Percentiles rank a stretch among this genome's conserved stretches.
Conservation (phyloP, 1,140 invertebrate genomes). For the Leguminivora glycinivorella region DNA sequence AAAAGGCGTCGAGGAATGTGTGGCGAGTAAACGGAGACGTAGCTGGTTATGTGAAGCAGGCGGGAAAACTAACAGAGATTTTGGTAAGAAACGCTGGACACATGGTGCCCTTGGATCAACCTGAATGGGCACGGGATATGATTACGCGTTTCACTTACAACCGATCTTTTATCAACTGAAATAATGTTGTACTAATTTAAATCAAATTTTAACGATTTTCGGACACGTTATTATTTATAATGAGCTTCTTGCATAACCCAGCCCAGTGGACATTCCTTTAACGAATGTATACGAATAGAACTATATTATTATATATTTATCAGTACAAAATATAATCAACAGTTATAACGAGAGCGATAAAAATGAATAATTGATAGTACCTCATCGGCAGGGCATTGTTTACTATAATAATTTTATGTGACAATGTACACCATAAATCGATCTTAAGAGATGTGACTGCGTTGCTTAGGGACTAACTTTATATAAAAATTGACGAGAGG, state of each 20-base stretch:
- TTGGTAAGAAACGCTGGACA: conserved; percentile 87
- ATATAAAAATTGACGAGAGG: background rate
- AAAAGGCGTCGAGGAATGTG: conserved; percentile 77
- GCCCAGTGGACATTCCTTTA: too few relatives aligned
- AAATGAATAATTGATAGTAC: too few relatives aligned
- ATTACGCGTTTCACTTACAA: background rate
- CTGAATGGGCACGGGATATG: conserved; percentile 44
- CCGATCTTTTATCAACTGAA: background rate
- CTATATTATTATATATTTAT: too few relatives aligned
- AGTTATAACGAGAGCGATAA: too few relatives aligned
- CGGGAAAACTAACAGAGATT: conserved; percentile 85
- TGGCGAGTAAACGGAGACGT: conserved; percentile 83
- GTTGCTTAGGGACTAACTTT: background rate
- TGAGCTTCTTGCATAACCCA: too few relatives aligned
- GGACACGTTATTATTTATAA: too few relatives aligned
- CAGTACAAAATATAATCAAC: too few relatives aligned
- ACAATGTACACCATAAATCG: background rate
- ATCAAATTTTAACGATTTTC: too few relatives aligned
- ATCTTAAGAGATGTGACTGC: background rate
- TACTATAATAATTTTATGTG: background rate
- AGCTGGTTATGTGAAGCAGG: conserved; percentile 84
- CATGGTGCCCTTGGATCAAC: conserved; percentile 87
- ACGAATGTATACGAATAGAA: too few relatives aligned
- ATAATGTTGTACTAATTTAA: too few relatives aligned
- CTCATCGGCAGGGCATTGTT: background rate